phyloP scores from a whole-genome alignment of 2,888 invertebrate species.

The Endotricha flammealis region DNA sequence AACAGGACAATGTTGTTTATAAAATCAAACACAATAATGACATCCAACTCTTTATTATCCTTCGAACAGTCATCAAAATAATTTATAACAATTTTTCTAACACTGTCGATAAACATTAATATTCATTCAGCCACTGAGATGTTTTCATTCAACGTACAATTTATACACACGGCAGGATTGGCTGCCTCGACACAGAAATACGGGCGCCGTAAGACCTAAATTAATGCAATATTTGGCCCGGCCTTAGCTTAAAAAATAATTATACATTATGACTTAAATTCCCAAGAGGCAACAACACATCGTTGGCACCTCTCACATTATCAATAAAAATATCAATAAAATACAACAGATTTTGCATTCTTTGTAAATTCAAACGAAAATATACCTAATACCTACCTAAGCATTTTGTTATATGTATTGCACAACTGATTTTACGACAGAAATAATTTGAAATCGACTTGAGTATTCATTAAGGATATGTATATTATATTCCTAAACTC shows the following conservation, averaged over 20 bases:
- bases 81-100: conserved; percentile 80
- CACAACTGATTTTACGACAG: conserved; percentile 69
- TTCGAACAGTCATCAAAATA: conserved; percentile 81
- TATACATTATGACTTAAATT: conserved; percentile 74
- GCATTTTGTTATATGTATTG: conserved; percentile 73
- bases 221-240: conserved; percentile 78
- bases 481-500: conserved; percentile 65
- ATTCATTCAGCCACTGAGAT: conserved; percentile 75
- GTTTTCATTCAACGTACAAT: conserved; percentile 58
- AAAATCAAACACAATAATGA: conserved; percentile 57
- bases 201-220: conserved; percentile 66
- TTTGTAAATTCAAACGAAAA: conserved; percentile 73
- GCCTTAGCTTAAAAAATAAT: conserved; percentile 74
- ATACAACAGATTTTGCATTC: conserved; percentile 74
- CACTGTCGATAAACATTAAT: conserved; percentile 77
- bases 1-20: conserved; percentile 9
- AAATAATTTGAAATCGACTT: conserved; percentile 63
- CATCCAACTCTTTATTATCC: conserved; percentile 80
- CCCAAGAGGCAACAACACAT: conserved; percentile 44
- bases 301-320: conserved; percentile 42
- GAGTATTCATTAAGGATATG: conserved; percentile 77
- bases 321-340: conserved; percentile 73
- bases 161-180: conserved; percentile 58
- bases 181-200: conserved; percentile 56
- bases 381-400: conserved; percentile 74